These are phyloP conservation scores for Gisinianus flammeolus DNA, from an alignment of 2,888 invertebrate species.

Conservation along the genomic window DNA sequence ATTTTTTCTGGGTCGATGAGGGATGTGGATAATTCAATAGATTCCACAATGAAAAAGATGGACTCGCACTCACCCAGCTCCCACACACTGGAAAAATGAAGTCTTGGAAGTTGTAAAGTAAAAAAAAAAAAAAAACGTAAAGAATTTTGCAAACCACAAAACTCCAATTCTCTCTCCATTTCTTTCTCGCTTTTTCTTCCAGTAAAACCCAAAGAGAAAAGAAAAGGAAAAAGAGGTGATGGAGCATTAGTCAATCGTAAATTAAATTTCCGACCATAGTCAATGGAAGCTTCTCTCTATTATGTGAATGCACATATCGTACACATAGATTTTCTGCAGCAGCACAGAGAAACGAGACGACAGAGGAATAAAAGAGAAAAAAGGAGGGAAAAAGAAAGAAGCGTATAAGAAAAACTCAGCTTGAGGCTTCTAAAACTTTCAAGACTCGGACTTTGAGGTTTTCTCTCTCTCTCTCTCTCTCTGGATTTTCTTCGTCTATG, in stretches of 20 bases:
- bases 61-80: too few relatives aligned
- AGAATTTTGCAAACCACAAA: neutral
- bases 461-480: too few relatives aligned
- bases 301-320: too few relatives aligned
- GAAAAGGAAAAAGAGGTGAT: slow-evolving; percentile 5
- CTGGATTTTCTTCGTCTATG: too few relatives aligned
- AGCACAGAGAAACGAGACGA: neutral
- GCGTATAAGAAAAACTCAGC: neutral
- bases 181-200: neutral
- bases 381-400: neutral
- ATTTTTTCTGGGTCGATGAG: neutral
- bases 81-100: too few relatives aligned
- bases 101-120: neutral
- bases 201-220: neutral
- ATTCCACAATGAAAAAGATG: neutral
- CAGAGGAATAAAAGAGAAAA: neutral
- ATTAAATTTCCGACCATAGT: slow-evolving; percentile 1
- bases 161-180: neutral
- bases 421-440: too few relatives aligned
- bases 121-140: neutral
- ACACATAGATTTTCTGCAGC: too few relatives aligned
- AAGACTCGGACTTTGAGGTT: too few relatives aligned
- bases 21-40: neutral
- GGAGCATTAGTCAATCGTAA: slow-evolving; percentile 8
- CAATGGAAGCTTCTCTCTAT: slow-evolving; percentile 3